Evolutionary conservation across 2,113 vertebrate species (phyloP).

Genomic region (Orcinus orca): DNA sequence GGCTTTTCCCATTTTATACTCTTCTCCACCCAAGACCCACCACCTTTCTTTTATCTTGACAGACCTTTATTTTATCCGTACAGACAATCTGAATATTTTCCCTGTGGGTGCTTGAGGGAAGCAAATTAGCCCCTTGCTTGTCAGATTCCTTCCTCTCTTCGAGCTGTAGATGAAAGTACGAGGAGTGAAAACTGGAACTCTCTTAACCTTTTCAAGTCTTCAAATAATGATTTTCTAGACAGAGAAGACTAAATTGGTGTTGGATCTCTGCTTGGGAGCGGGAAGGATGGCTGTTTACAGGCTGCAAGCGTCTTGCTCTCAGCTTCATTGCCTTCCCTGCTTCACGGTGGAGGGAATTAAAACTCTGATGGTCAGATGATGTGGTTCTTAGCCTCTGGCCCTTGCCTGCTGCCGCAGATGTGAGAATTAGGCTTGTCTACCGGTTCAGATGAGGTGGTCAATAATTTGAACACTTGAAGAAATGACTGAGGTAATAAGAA

Average conservation of each 20-base stretch:
- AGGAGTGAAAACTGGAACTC: constrained; percentile 57
- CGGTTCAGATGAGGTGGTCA: constrained; percentile 17
- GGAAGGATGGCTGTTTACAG: constrained; percentile 45
- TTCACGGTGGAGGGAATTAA: constrained; percentile 56
- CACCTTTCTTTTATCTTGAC: background rate
- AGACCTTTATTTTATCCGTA: background rate
- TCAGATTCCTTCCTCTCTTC: constrained; percentile 38
- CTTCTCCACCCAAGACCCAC: background rate
- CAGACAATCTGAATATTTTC: constrained; percentile 59
- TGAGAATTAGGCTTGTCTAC: constrained; percentile 48
- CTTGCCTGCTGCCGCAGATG: constrained; percentile 10
- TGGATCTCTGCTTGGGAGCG: constrained; percentile 44
- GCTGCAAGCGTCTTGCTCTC: background rate
- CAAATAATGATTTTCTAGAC: constrained; percentile 63
- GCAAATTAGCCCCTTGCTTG: constrained; percentile 50
- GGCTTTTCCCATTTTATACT: background rate
- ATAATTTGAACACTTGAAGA: constrained; percentile 60
- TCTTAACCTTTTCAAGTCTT: constrained; percentile 72
- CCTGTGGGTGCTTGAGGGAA: background rate
- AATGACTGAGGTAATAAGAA: constrained; percentile 57
- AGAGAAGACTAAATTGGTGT: constrained; percentile 66
- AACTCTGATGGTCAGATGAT: constrained; percentile 45
- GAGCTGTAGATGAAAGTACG: constrained; percentile 39
- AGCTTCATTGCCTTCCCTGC: constrained; percentile 49
- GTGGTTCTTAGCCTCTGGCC: constrained; percentile 47